A percentile compares a stretch with the other conserved stretches of the same genome.
Evolutionary conservation across 1,140 invertebrate species (phyloP).

Genomic region (Cecropterus lyciades): DNA sequence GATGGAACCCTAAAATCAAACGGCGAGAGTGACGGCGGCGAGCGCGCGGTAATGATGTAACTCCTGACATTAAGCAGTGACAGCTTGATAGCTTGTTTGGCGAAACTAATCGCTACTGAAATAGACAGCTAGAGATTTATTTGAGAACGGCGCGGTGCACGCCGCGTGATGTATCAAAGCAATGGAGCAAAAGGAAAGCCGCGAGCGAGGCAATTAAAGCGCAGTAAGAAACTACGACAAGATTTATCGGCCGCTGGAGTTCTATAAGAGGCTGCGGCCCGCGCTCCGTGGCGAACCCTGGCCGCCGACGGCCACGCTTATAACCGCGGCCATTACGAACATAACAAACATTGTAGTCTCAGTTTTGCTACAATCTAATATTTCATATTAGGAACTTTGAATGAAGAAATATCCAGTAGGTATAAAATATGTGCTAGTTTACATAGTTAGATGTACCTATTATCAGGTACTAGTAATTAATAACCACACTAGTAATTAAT

Average conservation of each 20-base stretch:
- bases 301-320: too few species aligned
- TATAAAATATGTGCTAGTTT: too few species aligned
- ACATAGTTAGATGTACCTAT: too few species aligned
- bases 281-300: neutral
- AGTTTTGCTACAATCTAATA: too few species aligned
- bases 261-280: constrained; percentile 10
- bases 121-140: constrained; percentile 37
- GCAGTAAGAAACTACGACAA: constrained; percentile 33
- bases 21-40: constrained; percentile 7
- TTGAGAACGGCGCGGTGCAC: constrained; percentile 29
- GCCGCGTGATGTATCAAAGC: constrained; percentile 33
- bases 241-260: constrained; percentile 21
- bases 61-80: constrained; percentile 28
- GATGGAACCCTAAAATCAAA: constrained; percentile 28
- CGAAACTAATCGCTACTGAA: constrained; percentile 37
- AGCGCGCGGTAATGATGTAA: constrained; percentile 24
- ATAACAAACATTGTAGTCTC: too few species aligned
- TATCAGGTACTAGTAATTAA: too few species aligned
- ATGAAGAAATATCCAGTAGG: too few species aligned
- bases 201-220: constrained; percentile 32
- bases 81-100: constrained; percentile 35
- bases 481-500: too few species aligned
- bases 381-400: too few species aligned
- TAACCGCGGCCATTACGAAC: too few species aligned
- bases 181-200: constrained; percentile 32